Percentiles rank a stretch among this genome's conserved stretches.
These are phyloP conservation scores for Ricordea florida DNA, from an alignment of 92 coral and sea anemone genomes.

Conservation along the genomic window DNA sequence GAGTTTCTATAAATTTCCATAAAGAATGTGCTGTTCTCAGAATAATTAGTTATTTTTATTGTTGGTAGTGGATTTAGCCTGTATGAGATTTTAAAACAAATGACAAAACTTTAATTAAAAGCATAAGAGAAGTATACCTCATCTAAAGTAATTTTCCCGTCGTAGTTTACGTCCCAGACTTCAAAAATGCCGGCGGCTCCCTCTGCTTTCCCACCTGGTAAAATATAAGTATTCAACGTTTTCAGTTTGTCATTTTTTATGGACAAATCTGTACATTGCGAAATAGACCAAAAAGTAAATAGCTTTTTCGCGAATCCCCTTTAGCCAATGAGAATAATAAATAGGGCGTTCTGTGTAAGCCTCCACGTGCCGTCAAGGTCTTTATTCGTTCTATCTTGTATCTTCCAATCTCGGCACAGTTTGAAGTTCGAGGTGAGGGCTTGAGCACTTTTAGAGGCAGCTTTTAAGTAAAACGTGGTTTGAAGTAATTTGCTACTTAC, in stretches of 20 bases:
- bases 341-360: neutral
- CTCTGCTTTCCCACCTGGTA: constrained; percentile 62
- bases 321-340: no score
- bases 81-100: no score
- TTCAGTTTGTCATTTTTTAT: neutral
- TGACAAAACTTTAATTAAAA: neutral
- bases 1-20: no score
- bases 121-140: constrained; percentile 29
- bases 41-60: no score
- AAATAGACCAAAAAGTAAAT: neutral
- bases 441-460: no score
- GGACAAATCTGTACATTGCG: neutral
- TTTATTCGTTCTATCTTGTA: no score
- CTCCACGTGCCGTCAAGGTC: neutral
- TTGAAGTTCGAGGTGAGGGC: no score
- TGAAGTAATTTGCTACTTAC: constrained; percentile 25
- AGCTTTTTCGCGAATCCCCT: no score
- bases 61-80: no score
- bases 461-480: neutral
- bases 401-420: no score
- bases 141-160: constrained; percentile 59
- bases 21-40: no score
- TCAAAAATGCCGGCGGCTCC: constrained; percentile 54
- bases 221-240: neutral
- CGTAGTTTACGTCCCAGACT: constrained; percentile 68